These are phyloP conservation scores for Malacoraja senta DNA, from an alignment of 2,797 vertebrate genomes.

Conservation along the genomic window DNA sequence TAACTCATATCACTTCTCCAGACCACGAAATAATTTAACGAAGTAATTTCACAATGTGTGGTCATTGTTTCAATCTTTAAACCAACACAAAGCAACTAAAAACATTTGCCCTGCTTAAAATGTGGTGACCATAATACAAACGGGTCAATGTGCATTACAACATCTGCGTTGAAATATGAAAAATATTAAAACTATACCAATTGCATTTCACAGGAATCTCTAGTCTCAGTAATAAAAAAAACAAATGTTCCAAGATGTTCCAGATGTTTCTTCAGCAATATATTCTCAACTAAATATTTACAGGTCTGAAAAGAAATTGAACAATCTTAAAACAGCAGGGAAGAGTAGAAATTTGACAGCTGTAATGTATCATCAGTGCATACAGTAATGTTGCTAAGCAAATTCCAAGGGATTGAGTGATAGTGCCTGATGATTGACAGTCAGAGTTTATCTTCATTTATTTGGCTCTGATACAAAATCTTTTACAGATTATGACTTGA, in stretches of 20 bases:
- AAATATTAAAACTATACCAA: background rate
- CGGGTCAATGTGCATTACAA: background rate
- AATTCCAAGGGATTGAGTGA: background rate
- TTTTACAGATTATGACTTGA: background rate
- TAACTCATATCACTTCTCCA: background rate
- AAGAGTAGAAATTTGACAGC: slow-evolving; percentile 6
- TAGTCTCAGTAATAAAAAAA: background rate
- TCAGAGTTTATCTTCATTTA: background rate
- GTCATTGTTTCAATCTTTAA: background rate
- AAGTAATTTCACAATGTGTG: background rate
- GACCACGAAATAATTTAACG: background rate
- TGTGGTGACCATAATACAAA: background rate
- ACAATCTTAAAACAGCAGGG: slow-evolving; percentile 32
- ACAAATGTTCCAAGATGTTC: background rate
- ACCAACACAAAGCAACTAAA: background rate
- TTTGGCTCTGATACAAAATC: background rate
- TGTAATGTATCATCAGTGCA: background rate
- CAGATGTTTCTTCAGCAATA: background rate
- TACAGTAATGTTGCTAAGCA: background rate
- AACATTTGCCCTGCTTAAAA: background rate
- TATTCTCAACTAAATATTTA: slow-evolving; percentile 27
- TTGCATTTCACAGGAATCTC: background rate
- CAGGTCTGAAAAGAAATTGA: slow-evolving; percentile 9
- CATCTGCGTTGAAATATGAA: background rate
- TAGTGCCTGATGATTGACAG: background rate